phyloP scores from a whole-genome alignment of 1,140 invertebrate species.

The Dendroctonus ponderosae region DNA sequence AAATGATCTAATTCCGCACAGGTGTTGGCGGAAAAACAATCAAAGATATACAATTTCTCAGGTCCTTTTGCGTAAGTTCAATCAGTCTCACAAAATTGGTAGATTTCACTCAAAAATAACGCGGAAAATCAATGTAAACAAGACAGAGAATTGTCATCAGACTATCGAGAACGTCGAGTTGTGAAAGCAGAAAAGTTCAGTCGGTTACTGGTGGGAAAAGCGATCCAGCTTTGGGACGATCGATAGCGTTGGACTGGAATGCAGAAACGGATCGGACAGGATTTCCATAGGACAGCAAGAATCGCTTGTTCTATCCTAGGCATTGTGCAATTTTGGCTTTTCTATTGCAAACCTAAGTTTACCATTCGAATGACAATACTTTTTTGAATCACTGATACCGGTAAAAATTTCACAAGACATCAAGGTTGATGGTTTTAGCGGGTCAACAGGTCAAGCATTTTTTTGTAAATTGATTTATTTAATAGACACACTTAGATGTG shows the following conservation, averaged over 20 bases:
- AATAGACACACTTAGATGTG: too few species aligned
- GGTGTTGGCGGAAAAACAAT: background rate
- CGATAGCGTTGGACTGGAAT: conserved; percentile 13
- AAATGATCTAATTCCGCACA: background rate
- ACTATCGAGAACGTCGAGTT: conserved; percentile 9
- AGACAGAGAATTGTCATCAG: conserved; percentile 2
- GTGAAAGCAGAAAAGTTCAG: conserved; percentile 21
- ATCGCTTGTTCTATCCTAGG: conserved; percentile 9
- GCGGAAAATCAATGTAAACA: conserved; percentile 25
- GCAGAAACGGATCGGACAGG: conserved; percentile 17
- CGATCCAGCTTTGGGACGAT: conserved; percentile 8
- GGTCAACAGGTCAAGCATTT: too few species aligned
- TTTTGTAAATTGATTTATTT: too few species aligned
- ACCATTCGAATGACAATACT: too few species aligned
- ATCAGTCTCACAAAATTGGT: background rate
- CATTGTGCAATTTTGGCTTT: background rate
- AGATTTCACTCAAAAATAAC: conserved; percentile 10
- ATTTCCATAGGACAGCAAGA: conserved; percentile 8
- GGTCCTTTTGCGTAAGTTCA: background rate
- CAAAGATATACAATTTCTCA: background rate
- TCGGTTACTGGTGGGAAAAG: conserved; percentile 30
- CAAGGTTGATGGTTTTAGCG: too few species aligned
- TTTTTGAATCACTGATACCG: too few species aligned
- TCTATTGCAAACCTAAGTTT: too few species aligned
- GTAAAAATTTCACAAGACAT: too few species aligned